Evolutionary conservation across 2,113 vertebrate species (phyloP).

Genomic region (Ceyx cyanopectus): DNA sequence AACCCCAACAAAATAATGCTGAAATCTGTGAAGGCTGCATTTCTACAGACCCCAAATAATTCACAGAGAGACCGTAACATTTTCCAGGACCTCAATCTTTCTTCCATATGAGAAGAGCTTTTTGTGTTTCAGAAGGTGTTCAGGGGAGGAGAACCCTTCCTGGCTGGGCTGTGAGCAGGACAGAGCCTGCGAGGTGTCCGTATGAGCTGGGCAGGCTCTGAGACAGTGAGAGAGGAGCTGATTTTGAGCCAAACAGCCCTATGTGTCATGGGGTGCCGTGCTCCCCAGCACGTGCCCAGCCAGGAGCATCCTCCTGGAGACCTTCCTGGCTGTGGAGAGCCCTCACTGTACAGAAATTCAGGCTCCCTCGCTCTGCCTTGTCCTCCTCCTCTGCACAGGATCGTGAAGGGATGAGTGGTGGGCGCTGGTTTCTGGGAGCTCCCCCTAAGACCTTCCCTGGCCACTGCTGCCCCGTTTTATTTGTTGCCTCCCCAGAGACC

Average conservation of each 20-base stretch:
- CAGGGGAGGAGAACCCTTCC: not conserved
- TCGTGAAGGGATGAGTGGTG: not conserved
- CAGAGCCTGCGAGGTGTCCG: rapidly evolving
- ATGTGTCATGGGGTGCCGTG: rapidly evolving
- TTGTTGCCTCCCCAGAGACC: not conserved
- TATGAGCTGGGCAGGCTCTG: rapidly evolving
- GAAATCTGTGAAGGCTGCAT: not conserved
- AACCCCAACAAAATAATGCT: not conserved
- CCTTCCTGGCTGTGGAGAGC: not conserved
- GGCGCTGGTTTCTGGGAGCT: not conserved
- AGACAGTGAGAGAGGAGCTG: not conserved
- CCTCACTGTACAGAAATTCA: rapidly evolving
- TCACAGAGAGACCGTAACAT: not conserved
- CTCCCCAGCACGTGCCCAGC: not conserved
- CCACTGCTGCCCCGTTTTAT: not conserved
- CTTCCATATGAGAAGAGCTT: not conserved
- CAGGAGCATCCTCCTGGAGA: not conserved
- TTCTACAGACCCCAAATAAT: not conserved
- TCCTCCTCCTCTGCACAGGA: not conserved
- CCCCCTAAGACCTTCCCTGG: rapidly evolving
- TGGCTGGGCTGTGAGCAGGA: not conserved
- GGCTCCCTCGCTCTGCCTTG: rapidly evolving
- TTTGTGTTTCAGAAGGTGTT: not conserved
- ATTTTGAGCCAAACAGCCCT: not conserved
- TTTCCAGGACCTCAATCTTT: not conserved